These are phyloP conservation scores for Lucinisca nassula DNA, from an alignment of 2,888 invertebrate genomes.

Conservation along the genomic window DNA sequence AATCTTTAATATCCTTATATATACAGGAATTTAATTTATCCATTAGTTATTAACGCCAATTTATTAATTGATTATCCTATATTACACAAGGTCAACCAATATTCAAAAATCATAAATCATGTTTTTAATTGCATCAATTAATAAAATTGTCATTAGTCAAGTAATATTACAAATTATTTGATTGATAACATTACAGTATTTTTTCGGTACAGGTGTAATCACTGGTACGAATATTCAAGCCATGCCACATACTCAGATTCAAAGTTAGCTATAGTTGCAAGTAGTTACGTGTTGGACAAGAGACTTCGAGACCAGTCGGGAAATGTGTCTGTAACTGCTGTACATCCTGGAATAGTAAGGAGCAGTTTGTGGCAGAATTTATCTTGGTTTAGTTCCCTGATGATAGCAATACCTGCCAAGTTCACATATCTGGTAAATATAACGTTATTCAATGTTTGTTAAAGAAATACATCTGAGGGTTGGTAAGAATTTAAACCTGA, in stretches of 20 bases:
- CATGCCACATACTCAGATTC: constrained; percentile 80
- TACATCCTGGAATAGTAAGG: constrained; percentile 81
- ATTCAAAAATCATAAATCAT: too few species aligned
- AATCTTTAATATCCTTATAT: too few species aligned
- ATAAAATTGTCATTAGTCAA: too few species aligned
- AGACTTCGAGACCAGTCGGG: constrained; percentile 55
- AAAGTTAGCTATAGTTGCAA: constrained; percentile 76
- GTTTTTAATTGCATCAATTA: too few species aligned
- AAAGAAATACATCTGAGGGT: too few species aligned
- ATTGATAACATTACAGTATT: background rate
- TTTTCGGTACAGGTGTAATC: constrained; percentile 45
- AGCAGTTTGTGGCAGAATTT: constrained; percentile 65
- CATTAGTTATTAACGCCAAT: too few species aligned
- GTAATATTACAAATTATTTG: too few species aligned
- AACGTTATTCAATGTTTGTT: too few species aligned
- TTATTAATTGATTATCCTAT: too few species aligned
- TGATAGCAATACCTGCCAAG: constrained; percentile 57
- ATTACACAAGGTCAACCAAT: too few species aligned
- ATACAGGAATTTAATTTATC: too few species aligned
- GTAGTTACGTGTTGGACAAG: constrained; percentile 66
- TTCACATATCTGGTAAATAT: constrained; percentile 71
- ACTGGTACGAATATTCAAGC: constrained; percentile 75
- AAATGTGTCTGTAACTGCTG: constrained; percentile 74
- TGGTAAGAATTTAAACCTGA: too few species aligned
- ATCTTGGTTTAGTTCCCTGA: background rate